These are phyloP conservation scores for Congeria kusceri DNA, from an alignment of 2,888 invertebrate species.

Conservation along the genomic window DNA sequence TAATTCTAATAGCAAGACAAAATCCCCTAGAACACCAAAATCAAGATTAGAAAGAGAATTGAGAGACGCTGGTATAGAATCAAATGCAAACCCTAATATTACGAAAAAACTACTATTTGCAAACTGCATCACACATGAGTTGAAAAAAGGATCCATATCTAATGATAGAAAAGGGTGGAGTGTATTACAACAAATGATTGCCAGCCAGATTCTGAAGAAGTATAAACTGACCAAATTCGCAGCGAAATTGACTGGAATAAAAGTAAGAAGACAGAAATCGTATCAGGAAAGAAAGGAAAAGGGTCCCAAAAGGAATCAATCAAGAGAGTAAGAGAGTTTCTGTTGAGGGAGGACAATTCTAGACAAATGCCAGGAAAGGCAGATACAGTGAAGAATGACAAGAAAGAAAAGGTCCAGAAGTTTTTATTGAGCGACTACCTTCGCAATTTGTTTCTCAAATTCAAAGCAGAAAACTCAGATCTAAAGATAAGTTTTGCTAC, in stretches of 20 bases:
- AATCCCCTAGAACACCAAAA: constrained; percentile 15
- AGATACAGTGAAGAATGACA: constrained; percentile 37
- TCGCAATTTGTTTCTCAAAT: constrained; percentile 35
- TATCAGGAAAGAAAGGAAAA: not conserved
- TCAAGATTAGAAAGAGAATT: constrained; percentile 7
- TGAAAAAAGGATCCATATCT: not conserved
- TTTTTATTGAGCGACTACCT: constrained; percentile 40
- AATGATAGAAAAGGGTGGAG: not conserved
- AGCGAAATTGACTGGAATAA: not conserved
- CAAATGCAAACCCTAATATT: constrained; percentile 4
- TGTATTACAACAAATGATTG: constrained; percentile 6
- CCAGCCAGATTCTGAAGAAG: constrained; percentile 8
- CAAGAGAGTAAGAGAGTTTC: constrained; percentile 24
- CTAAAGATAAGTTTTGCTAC: constrained; percentile 35
- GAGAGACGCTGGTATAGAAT: constrained; percentile 20
- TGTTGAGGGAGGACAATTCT: constrained; percentile 44
- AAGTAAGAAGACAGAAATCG: not conserved
- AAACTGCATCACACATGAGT: constrained; percentile 14
- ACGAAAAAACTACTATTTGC: constrained; percentile 28
- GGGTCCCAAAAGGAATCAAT: not conserved
- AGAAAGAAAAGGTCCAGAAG: constrained; percentile 31
- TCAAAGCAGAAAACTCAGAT: constrained; percentile 23
- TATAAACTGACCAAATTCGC: constrained; percentile 11
- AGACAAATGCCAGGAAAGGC: constrained; percentile 44
- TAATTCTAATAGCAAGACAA: not conserved